These are phyloP conservation scores for Helogale parvula DNA, from an alignment of 2,113 vertebrate genomes.

Conservation along the genomic window DNA sequence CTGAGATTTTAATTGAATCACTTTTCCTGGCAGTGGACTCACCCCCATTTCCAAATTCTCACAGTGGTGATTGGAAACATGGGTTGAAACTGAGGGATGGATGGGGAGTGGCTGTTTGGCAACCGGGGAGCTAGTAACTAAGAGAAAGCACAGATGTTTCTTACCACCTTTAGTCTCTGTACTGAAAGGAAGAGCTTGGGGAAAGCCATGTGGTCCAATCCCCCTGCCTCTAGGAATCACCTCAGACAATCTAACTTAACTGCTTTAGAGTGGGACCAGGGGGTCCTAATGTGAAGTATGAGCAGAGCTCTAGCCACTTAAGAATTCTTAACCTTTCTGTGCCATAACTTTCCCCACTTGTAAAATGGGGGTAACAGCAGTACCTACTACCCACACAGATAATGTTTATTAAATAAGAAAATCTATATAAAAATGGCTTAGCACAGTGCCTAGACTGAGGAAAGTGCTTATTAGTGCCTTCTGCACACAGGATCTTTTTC, in stretches of 20 bases:
- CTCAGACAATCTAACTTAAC: not conserved
- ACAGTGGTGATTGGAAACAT: not conserved
- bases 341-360: not conserved
- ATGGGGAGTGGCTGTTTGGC: not conserved
- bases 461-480: not conserved
- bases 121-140: not conserved
- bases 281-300: not conserved
- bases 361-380: not conserved
- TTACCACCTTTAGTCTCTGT: not conserved
- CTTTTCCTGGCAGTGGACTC: conserved; percentile 61
- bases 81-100: not conserved
- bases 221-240: not conserved
- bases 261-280: not conserved
- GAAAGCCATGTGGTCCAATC: not conserved
- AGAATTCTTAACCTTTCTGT: not conserved
- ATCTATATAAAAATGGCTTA: not conserved
- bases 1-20: conserved; percentile 71
- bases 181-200: not conserved
- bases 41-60: conserved; percentile 31
- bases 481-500: not conserved
- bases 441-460: not conserved
- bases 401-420: not conserved
- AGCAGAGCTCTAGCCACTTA: not conserved
- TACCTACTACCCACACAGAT: too few species aligned
- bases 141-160: not conserved